These are phyloP conservation scores for Allygus modestus DNA, from an alignment of 2,888 invertebrate genomes.

Conservation along the genomic window DNA sequence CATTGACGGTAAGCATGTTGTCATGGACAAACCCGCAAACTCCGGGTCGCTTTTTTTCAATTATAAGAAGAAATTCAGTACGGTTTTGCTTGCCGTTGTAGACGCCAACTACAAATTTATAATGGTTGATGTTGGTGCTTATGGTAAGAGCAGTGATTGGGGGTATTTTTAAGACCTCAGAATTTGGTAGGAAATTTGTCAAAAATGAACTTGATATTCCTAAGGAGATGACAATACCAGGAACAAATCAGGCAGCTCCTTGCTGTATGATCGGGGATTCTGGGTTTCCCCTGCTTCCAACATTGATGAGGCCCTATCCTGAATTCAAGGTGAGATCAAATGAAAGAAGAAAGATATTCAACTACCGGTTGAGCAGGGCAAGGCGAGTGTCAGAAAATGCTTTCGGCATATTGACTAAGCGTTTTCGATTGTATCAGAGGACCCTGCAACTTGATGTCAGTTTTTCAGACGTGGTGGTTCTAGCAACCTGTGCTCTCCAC, in stretches of 20 bases:
- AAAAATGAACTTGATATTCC: constrained; percentile 24
- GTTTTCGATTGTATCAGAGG: not conserved
- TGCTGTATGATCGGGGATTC: not conserved
- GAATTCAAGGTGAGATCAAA: not conserved
- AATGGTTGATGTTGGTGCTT: constrained; percentile 64
- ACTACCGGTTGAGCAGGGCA: constrained; percentile 11
- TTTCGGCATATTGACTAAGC: not conserved
- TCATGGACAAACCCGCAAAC: constrained; percentile 61
- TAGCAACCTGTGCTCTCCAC: constrained; percentile 4
- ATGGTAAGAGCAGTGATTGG: constrained; percentile 64
- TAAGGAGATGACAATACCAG: not conserved
- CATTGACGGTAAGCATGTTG: constrained; percentile 65
- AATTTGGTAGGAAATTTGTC: constrained; percentile 42
- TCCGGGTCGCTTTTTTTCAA: constrained; percentile 61
- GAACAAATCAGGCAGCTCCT: not conserved
- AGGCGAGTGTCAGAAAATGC: constrained; percentile 31
- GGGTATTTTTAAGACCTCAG: constrained; percentile 64
- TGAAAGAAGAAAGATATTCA: constrained; percentile 24
- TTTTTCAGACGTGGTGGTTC: not conserved
- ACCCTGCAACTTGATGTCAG: not conserved
- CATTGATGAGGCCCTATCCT: constrained; percentile 5
- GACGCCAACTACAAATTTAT: constrained; percentile 65
- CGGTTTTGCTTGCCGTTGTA: constrained; percentile 64
- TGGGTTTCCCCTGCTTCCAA: not conserved
- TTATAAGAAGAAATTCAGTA: constrained; percentile 64